Evolutionary conservation across 2,113 vertebrate species (phyloP).

Genomic region (Laticauda laticaudata): DNA sequence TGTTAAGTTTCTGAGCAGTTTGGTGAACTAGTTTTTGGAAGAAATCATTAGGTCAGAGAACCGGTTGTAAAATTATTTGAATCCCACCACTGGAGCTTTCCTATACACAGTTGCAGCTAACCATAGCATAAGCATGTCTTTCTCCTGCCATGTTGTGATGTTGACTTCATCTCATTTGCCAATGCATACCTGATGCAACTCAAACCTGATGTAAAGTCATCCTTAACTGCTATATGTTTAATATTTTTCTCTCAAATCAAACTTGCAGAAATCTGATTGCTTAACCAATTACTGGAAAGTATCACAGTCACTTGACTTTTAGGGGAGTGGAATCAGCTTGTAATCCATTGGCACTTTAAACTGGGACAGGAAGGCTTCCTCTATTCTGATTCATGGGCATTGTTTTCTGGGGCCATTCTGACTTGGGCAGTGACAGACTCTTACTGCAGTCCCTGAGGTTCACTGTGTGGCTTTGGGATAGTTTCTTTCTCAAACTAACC

Average conservation of each 20-base stretch:
- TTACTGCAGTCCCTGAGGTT: not conserved
- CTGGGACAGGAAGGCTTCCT: not conserved
- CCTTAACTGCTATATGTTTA: not conserved
- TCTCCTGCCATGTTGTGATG: not conserved
- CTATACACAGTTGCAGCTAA: not conserved
- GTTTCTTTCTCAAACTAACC: not conserved
- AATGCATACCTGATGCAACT: not conserved
- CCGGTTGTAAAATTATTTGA: not conserved
- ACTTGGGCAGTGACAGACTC: not conserved
- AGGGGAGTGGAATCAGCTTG: not conserved
- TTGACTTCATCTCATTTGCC: not conserved
- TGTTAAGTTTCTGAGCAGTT: too few species aligned
- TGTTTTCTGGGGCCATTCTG: not conserved
- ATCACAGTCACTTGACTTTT: not conserved
- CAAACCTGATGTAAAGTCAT: not conserved
- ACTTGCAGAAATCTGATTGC: not conserved
- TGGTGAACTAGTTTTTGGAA: too few species aligned
- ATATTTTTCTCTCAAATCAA: not conserved
- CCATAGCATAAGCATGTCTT: not conserved
- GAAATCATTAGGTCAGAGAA: too few species aligned
- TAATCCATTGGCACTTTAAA: not conserved
- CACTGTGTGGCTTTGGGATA: not conserved
- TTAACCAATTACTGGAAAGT: not conserved
- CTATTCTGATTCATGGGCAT: not conserved
- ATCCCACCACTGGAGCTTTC: not conserved